Evolutionary conservation across 2,888 invertebrate species (phyloP).

Genomic region (Polia nebulosa): DNA sequence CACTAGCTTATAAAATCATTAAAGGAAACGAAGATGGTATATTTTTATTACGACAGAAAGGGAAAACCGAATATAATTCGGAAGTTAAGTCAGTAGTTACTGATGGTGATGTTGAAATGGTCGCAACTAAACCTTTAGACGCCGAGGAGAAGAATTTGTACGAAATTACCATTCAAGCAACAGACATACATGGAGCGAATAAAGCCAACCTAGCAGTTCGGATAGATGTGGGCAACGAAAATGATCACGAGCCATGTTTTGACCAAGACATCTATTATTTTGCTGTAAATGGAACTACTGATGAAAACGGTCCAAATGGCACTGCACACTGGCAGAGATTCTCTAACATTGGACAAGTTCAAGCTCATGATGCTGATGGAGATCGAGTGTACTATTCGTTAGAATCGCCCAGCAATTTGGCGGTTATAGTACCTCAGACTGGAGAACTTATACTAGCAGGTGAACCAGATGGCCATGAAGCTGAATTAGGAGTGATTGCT

Average conservation of each 20-base stretch:
- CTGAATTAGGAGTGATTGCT: slow-evolving; percentile 94
- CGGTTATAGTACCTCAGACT: slow-evolving; percentile 97
- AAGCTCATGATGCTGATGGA: slow-evolving; percentile 97
- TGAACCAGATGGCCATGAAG: slow-evolving; percentile 93
- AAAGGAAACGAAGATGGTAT: slow-evolving; percentile 94
- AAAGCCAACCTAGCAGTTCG: slow-evolving; percentile 95
- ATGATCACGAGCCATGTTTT: slow-evolving; percentile 97
- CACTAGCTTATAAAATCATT: slow-evolving; percentile 95
- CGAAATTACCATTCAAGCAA: slow-evolving; percentile 94
- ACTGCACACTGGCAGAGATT: slow-evolving; percentile 94
- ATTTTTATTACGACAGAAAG: slow-evolving; percentile 93
- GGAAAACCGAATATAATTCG: slow-evolving; percentile 82
- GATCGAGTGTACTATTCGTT: slow-evolving; percentile 97
- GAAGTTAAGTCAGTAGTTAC: slow-evolving; percentile 90
- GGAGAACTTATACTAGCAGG: slow-evolving; percentile 96
- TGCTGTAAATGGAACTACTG: slow-evolving; percentile 92
- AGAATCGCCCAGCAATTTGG: slow-evolving; percentile 94
- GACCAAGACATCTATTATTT: slow-evolving; percentile 95
- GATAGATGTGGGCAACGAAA: slow-evolving; percentile 95
- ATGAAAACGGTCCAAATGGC: slow-evolving; percentile 91
- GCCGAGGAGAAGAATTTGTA: slow-evolving; percentile 94
- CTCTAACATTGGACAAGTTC: slow-evolving; percentile 95
- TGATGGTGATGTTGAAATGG: slow-evolving; percentile 93
- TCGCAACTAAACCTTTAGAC: slow-evolving; percentile 95
- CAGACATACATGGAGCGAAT: slow-evolving; percentile 95